Percentiles rank a stretch among this genome's conserved stretches.
phyloP scores from a whole-genome alignment of 2,113 vertebrate species.

The Eublepharis macularius region DNA sequence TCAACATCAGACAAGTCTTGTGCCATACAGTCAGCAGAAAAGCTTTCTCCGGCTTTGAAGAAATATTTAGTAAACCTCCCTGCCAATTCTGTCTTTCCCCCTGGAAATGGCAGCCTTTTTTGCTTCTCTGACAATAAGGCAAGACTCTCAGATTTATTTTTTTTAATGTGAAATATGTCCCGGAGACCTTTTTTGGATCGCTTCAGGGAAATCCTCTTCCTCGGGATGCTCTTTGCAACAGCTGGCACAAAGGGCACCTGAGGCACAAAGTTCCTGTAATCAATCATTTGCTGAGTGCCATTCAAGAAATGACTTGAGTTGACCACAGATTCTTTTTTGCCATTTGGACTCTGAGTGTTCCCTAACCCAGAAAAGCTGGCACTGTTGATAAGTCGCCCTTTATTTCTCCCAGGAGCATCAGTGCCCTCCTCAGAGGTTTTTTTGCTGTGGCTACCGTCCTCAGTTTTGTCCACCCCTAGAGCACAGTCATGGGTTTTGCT shows the following conservation, averaged over 20 bases:
- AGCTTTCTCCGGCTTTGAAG: slow-evolving; percentile 56
- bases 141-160: slow-evolving; percentile 76
- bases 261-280: slow-evolving; percentile 84
- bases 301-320: slow-evolving; percentile 58
- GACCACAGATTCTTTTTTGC: slow-evolving; percentile 61
- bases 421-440: slow-evolving; percentile 9
- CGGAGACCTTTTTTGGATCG: slow-evolving; percentile 82
- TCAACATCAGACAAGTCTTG: slow-evolving; percentile 78
- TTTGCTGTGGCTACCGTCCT: slow-evolving; percentile 30
- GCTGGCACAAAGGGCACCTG: slow-evolving; percentile 89
- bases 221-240: slow-evolving; percentile 83
- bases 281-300: slow-evolving; percentile 78
- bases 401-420: slow-evolving; percentile 28
- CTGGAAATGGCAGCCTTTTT: slow-evolving; percentile 58
- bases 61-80: slow-evolving; percentile 54
- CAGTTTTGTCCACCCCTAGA: slow-evolving; percentile 50
- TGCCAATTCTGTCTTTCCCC: slow-evolving; percentile 36
- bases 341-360: slow-evolving; percentile 45
- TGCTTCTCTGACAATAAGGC: slow-evolving; percentile 60
- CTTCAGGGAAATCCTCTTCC: slow-evolving; percentile 85
- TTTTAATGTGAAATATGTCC: slow-evolving; percentile 81
- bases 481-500: slow-evolving; percentile 81
- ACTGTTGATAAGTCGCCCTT: slow-evolving; percentile 73
- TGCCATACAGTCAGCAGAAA: slow-evolving; percentile 61
- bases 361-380: slow-evolving; percentile 78